These are phyloP conservation scores for Mylabris phalerata DNA, from an alignment of 1,140 invertebrate species.

Conservation along the genomic window DNA sequence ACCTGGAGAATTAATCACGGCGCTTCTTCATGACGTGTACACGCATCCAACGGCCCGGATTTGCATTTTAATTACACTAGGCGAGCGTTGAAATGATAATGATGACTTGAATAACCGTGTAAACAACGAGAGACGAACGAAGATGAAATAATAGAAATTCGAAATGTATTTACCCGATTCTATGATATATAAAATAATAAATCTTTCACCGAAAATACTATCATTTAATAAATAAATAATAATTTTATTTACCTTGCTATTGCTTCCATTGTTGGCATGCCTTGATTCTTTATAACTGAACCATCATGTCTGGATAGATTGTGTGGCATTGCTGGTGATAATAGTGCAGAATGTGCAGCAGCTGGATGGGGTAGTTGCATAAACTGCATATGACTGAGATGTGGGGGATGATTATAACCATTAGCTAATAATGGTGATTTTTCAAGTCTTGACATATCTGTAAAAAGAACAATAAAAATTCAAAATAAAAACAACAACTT, in stretches of 20 bases:
- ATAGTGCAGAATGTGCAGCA: constrained; percentile 64
- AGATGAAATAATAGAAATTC: no score
- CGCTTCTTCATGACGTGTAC: constrained; percentile 41
- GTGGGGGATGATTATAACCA: constrained; percentile 89
- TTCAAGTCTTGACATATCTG: constrained; percentile 79
- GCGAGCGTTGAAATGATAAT: constrained; percentile 56
- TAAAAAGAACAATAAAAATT: constrained; percentile 34
- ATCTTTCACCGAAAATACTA: no score
- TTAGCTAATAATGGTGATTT: constrained; percentile 88
- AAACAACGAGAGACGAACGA: constrained; percentile 24
- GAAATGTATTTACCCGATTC: no score
- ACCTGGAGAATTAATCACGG: constrained; percentile 43
- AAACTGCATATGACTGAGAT: constrained; percentile 83
- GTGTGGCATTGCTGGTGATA: constrained; percentile 82
- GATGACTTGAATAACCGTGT: constrained; percentile 43
- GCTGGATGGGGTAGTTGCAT: constrained; percentile 74
- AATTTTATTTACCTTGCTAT: constrained; percentile 61
- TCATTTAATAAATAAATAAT: no score
- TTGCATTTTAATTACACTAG: constrained; percentile 57
- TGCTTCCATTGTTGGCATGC: constrained; percentile 75
- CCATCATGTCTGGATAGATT: constrained; percentile 65
- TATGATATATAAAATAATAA: no score
- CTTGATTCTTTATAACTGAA: constrained; percentile 65
- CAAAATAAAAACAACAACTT: neutral
- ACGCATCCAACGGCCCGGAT: constrained; percentile 47